These are phyloP conservation scores for Fringilla coelebs DNA, from an alignment of 2,797 vertebrate genomes.

Conservation along the genomic window DNA sequence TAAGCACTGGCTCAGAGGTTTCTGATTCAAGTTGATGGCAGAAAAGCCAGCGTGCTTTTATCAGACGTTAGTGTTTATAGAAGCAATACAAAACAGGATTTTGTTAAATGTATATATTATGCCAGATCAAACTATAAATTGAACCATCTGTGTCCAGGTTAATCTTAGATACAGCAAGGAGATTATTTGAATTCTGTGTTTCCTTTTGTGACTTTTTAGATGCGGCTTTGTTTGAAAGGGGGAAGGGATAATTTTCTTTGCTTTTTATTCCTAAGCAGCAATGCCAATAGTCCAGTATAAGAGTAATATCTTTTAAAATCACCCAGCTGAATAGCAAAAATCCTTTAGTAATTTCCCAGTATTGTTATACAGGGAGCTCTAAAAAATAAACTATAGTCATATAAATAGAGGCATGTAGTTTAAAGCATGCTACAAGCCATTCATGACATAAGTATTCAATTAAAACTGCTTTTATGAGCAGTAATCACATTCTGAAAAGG, in stretches of 20 bases:
- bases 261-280: conserved; percentile 61
- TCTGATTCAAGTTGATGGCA: conserved; percentile 64
- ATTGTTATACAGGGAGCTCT: conserved; percentile 69
- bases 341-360: conserved; percentile 69
- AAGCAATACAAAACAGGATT: conserved; percentile 79
- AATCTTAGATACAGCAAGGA: conserved; percentile 74
- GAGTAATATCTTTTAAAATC: conserved; percentile 66
- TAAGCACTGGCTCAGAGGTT: conserved; percentile 59
- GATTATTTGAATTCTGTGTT: conserved; percentile 74
- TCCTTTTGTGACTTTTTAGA: conserved; percentile 76
- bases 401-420: conserved; percentile 67
- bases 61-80: conserved; percentile 76
- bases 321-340: conserved; percentile 68
- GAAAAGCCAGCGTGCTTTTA: conserved; percentile 75
- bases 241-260: conserved; percentile 67
- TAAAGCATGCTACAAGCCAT: conserved; percentile 61
- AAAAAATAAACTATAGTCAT: conserved; percentile 66
- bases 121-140: conserved; percentile 78
- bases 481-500: conserved; percentile 74
- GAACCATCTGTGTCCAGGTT: conserved; percentile 77
- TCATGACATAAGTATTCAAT: conserved; percentile 73
- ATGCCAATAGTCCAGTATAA: conserved; percentile 61
- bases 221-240: conserved; percentile 53
- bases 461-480: conserved; percentile 74
- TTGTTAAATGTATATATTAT: conserved; percentile 74